Evolutionary conservation across 2,888 invertebrate species (phyloP), one percentile per base, ranked within the genome.

Genomic region (Tenthredo notha): DNA sequence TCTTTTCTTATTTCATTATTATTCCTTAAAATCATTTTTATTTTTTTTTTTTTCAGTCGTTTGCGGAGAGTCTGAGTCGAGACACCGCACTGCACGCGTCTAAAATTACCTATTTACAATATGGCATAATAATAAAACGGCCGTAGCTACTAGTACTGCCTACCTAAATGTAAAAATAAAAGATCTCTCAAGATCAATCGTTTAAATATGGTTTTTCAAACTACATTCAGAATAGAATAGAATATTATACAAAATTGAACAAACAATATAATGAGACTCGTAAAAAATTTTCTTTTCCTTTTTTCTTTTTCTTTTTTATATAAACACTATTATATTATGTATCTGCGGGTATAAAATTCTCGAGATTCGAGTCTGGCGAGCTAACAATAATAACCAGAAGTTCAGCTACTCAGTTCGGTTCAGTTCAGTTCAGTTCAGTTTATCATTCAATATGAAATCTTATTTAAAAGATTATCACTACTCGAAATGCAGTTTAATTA

Each of bases 401-500:
- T 61, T 25, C 12, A 25, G 25, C 21, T 25, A 61, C 21, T 61
- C 61, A 25, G 25, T 58, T n/a, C 21, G 7, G 37, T 40, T 43
- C 58, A 21, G 9, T 58, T n/a, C 21, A n/a, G 33, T 33, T 33
- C 33, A 12, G 61, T 21, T 61, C 54, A 61, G 61, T 61, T 67
- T 25, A 18, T 4, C 18, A 67, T 25, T 67, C 29, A 18, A 67
- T 67, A 6, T 18, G 33, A 33, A 67, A 74, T 40, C 40, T 43
- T 74, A 9, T n/a, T n/a, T 43, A 43, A 2, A 74, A 74, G 40
- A 74, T 74, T 74, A 33, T 33, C 1, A 43, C 72, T 37, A 74
- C 72, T 74, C 72, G 43, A 74, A 74, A 74, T 74, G 72, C 72
- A 74, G 72, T 74, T 74, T 43, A 74, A 74, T 40, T 21, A 43